Evolutionary conservation across 2,888 invertebrate species (phyloP).

Genomic region (Leptinotarsa tumamoca): DNA sequence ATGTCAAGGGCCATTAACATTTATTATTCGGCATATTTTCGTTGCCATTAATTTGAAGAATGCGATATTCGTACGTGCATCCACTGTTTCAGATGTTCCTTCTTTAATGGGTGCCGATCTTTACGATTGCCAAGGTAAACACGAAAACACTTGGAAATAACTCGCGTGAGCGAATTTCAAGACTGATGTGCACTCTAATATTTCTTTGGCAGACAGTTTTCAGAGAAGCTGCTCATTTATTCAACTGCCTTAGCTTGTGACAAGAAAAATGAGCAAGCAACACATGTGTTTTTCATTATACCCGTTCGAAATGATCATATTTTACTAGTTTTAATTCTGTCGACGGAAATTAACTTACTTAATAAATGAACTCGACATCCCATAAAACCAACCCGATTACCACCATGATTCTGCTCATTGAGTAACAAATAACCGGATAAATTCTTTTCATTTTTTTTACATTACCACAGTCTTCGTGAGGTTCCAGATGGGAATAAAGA

Average conservation of each 20-base stretch:
- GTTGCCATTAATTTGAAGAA: constrained; percentile 7
- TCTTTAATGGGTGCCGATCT: constrained; percentile 2
- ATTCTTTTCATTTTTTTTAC: too few species aligned
- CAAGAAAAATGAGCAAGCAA: neutral
- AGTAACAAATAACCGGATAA: too few species aligned
- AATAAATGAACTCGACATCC: too few species aligned
- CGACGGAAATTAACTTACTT: too few species aligned
- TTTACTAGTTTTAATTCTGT: too few species aligned
- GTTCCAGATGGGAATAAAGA: too few species aligned
- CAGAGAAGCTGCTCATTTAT: neutral
- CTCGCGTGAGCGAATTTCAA: neutral
- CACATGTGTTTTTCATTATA: too few species aligned
- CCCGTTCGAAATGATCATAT: too few species aligned
- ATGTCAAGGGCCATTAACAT: constrained; percentile 16
- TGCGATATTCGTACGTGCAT: constrained; percentile 5
- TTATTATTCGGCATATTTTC: constrained; percentile 20
- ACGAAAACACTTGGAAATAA: neutral
- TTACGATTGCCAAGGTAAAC: neutral
- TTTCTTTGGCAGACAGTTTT: neutral
- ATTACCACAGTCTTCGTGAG: too few species aligned
- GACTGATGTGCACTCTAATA: neutral
- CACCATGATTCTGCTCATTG: too few species aligned
- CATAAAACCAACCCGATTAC: too few species aligned
- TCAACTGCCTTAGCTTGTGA: neutral
- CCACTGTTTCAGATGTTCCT: neutral